Conservation (phyloP, 2,888 invertebrate genomes). For the Drosophila emarginata region DNA sequence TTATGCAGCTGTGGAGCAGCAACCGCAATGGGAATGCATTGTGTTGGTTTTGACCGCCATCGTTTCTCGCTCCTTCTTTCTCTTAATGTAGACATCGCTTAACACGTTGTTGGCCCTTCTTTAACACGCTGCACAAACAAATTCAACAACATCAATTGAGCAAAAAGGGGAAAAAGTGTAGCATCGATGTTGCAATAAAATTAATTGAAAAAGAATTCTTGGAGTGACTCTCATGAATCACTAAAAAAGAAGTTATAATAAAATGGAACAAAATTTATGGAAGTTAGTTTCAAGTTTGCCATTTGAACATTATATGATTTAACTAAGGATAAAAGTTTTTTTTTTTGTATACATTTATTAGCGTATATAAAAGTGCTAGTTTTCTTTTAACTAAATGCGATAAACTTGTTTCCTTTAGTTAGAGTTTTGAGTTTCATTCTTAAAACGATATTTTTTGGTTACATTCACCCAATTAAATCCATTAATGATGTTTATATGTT, state of each 20-base stretch:
- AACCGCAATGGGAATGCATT: conserved; percentile 18
- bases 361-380: too few species aligned
- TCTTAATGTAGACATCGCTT: conserved; percentile 16
- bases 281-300: too few species aligned
- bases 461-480: too few species aligned
- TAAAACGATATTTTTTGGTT: too few species aligned
- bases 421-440: too few species aligned
- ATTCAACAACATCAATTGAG: background rate
- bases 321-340: too few species aligned
- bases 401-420: too few species aligned
- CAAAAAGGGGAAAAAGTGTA: background rate
- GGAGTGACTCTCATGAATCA: background rate
- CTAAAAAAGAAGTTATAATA: too few species aligned
- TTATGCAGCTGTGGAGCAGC: conserved; percentile 16
- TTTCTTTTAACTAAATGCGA: too few species aligned
- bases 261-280: background rate
- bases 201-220: background rate
- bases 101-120: conserved; percentile 10
- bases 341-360: too few species aligned
- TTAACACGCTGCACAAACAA: background rate
- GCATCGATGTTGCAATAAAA: background rate
- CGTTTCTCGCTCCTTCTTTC: background rate
- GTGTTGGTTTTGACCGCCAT: conserved; percentile 5
- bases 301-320: too few species aligned
- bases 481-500: background rate